Conservation (phyloP, 2,797 vertebrate species). For the Geotrypetes seraphini region DNA sequence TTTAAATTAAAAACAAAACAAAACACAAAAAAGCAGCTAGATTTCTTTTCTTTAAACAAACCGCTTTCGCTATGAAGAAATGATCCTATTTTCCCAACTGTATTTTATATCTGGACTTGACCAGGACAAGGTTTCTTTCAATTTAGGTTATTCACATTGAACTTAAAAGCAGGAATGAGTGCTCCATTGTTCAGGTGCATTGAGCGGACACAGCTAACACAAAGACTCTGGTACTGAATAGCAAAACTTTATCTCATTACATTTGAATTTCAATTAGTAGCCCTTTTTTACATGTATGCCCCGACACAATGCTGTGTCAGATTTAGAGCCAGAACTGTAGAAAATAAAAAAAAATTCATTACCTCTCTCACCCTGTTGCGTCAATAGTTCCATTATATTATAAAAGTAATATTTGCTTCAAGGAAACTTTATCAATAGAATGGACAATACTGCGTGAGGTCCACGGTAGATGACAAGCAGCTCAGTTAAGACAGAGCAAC, state of each 20-base stretch:
- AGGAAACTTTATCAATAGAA: conserved; percentile 10
- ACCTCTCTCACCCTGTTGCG: conserved; percentile 19
- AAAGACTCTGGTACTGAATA: conserved; percentile 42
- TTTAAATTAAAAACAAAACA: no score
- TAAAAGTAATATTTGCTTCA: conserved; percentile 2
- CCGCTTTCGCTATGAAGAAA: background rate
- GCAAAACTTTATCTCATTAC: conserved; percentile 47
- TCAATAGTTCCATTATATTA: conserved; percentile 9
- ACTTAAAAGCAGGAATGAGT: conserved; percentile 29
- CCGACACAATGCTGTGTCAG: conserved; percentile 34
- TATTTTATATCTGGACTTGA: conserved; percentile 23
- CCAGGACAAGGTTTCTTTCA: conserved; percentile 20
- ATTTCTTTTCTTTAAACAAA: conserved; percentile 5
- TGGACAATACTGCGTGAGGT: conserved; percentile 11
- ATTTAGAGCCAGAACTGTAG: conserved; percentile 35
- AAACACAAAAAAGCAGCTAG: no score
- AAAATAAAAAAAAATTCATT: conserved; percentile 58
- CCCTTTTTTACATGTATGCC: conserved; percentile 29
- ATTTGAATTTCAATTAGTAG: conserved; percentile 60
- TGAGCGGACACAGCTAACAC: conserved; percentile 44
- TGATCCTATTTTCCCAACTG: background rate
- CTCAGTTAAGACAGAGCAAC: no score
- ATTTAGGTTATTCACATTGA: conserved; percentile 15
- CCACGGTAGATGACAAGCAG: no score
- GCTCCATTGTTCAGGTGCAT: conserved; percentile 45